These are phyloP conservation scores for Lycaon pictus DNA, from an alignment of 2,113 vertebrate genomes.

Conservation along the genomic window DNA sequence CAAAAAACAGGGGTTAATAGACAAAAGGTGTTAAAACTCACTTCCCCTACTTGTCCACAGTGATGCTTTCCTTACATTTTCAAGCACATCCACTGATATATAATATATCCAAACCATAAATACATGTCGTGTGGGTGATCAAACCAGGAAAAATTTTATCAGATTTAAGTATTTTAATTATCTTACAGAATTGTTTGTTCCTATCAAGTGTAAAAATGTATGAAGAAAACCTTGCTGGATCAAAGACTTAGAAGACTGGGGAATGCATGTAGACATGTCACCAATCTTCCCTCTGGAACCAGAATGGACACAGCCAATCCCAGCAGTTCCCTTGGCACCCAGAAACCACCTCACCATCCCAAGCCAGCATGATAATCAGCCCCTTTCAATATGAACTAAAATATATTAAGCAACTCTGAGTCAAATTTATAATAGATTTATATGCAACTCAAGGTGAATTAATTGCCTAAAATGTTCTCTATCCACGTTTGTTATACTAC, in stretches of 20 bases:
- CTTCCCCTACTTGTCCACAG: slow-evolving; percentile 5
- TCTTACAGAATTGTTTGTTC: background rate
- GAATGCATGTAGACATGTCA: background rate
- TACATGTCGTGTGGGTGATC: background rate
- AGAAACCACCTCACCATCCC: background rate
- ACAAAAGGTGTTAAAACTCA: background rate
- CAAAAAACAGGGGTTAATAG: background rate
- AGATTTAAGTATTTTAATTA: slow-evolving; percentile 49
- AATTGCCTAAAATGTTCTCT: slow-evolving; percentile 22
- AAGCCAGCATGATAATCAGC: background rate
- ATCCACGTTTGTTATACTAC: background rate
- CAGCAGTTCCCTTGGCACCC: background rate
- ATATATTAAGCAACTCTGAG: background rate
- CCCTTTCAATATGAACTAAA: background rate
- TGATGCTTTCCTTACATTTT: background rate
- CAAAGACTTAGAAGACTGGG: background rate
- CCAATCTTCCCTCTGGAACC: background rate
- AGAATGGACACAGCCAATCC: background rate
- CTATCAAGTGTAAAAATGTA: slow-evolving; percentile 3
- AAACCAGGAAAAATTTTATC: background rate
- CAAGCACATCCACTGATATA: background rate
- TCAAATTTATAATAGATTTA: background rate
- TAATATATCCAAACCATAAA: slow-evolving; percentile 15
- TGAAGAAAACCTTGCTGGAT: background rate
- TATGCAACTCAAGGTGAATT: slow-evolving; percentile 44